Conservation (phyloP, 2,113 vertebrate species). For the Polypterus bichir region DNA sequence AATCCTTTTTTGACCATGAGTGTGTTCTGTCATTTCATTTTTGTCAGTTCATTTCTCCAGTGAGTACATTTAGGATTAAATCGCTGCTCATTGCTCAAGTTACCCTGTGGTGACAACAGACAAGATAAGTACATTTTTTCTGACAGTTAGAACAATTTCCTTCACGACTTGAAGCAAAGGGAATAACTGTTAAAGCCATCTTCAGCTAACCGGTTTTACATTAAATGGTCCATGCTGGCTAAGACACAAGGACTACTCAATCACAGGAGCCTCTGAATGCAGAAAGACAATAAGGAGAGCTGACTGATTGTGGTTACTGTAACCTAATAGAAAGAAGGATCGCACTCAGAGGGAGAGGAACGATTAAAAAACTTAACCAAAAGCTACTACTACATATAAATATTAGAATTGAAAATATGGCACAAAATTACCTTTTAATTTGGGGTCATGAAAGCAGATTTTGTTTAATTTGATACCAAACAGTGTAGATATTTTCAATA, state of each 20-base stretch:
- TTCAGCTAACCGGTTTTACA: slow-evolving; percentile 10
- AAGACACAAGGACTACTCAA: background rate
- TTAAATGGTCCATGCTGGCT: slow-evolving; percentile 5
- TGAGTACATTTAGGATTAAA: slow-evolving; percentile 13
- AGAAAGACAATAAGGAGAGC: background rate
- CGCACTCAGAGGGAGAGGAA: too few relatives aligned
- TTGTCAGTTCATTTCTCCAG: slow-evolving; percentile 2
- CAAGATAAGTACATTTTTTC: slow-evolving; percentile 50
- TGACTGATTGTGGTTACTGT: background rate
- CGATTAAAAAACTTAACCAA: too few relatives aligned
- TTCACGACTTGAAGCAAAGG: slow-evolving; percentile 38
- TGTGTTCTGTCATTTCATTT: slow-evolving; percentile 13
- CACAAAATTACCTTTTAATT: too few relatives aligned
- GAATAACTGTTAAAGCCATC: slow-evolving; percentile 13
- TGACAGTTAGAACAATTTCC: slow-evolving; percentile 55
- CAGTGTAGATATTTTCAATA: too few relatives aligned
- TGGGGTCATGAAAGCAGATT: too few relatives aligned
- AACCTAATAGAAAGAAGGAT: slow-evolving; percentile 9
- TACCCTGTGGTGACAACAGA: slow-evolving; percentile 39
- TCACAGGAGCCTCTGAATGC: background rate
- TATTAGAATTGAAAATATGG: too few relatives aligned
- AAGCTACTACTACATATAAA: too few relatives aligned
- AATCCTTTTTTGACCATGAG: slow-evolving; percentile 2
- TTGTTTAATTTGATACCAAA: too few relatives aligned
- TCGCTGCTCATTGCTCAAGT: slow-evolving; percentile 21